phyloP scores from a whole-genome alignment of 2,113 vertebrate genomes.

The Grus americana region DNA sequence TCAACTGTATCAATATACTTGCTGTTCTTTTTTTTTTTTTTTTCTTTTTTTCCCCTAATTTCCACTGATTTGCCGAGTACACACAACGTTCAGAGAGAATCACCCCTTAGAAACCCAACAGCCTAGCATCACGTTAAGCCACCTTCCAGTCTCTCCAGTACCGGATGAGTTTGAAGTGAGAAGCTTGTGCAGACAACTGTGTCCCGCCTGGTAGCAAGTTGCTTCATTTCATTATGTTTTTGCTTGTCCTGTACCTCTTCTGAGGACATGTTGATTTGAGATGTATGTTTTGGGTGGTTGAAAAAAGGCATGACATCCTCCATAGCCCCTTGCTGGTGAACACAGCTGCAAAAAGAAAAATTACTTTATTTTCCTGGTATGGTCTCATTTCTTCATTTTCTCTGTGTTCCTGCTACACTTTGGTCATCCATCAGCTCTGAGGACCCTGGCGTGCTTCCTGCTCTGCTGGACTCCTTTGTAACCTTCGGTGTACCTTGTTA shows the following conservation, averaged over 20 bases:
- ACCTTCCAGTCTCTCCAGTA: background rate
- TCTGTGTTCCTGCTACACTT: background rate
- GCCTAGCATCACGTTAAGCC: background rate
- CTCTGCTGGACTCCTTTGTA: background rate
- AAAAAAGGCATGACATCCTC: background rate
- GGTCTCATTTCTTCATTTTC: background rate
- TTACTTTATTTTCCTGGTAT: background rate
- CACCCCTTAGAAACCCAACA: background rate
- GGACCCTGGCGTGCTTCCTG: background rate
- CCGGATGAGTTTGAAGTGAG: background rate
- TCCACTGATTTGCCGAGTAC: background rate
- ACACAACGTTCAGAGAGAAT: background rate
- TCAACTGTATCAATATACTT: background rate
- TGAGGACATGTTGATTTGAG: background rate
- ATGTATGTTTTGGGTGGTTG: background rate
- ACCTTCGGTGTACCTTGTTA: background rate
- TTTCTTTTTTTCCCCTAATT: background rate
- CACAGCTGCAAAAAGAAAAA: background rate
- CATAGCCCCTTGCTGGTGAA: background rate
- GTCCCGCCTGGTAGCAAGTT: background rate
- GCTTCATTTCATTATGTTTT: background rate
- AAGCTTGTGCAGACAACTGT: background rate
- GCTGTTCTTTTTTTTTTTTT: background rate
- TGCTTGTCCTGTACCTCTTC: background rate
- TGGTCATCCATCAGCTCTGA: background rate